phyloP scores from a whole-genome alignment of 2,113 vertebrate genomes.

The Eurystomus gularis region DNA sequence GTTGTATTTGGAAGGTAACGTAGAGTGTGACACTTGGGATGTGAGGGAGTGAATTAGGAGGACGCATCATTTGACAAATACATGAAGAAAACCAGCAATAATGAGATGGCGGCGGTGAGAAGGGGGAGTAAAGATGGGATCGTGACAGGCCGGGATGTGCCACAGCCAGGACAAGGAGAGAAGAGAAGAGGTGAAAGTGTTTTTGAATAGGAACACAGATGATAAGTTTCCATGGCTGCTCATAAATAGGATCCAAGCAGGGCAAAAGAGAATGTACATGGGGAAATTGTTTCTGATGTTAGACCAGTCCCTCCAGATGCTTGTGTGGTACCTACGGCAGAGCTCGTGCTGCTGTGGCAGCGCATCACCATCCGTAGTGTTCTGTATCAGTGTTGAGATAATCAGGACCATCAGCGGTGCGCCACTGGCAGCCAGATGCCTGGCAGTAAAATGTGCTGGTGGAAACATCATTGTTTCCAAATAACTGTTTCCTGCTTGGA shows the following conservation, averaged over 20 bases:
- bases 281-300: neutral
- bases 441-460: conserved; percentile 15
- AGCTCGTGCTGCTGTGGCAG: neutral
- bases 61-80: neutral
- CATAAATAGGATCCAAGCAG: neutral
- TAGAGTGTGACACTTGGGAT: neutral
- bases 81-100: neutral
- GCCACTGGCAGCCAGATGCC: neutral
- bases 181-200: neutral
- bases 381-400: neutral
- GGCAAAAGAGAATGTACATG: neutral
- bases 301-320: neutral
- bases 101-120: neutral
- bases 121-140: neutral
- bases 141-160: neutral
- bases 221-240: neutral
- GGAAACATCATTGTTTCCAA: conserved; percentile 38
- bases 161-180: neutral
- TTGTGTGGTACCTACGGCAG: neutral
- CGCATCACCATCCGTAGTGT: neutral
- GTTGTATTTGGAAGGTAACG: neutral
- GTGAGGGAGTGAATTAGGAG: neutral
- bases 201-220: neutral
- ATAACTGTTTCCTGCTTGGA: conserved; percentile 24
- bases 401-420: neutral